Base-by-base conservation (phyloP, 1,140 invertebrate genomes). In the Elysia chlorotica region DNA sequence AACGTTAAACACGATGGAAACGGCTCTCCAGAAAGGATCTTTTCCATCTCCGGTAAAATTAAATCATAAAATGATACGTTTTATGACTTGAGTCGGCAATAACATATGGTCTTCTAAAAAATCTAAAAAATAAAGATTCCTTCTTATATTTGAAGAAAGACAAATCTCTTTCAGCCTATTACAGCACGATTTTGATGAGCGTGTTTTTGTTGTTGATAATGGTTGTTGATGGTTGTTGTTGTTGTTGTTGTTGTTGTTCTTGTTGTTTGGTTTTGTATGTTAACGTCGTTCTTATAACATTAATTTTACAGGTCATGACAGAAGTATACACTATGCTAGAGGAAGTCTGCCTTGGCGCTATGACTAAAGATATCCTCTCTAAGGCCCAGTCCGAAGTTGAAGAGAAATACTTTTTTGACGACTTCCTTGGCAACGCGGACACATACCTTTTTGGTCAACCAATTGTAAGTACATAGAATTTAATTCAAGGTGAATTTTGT, bases 1-100 rank as follows among this genome's bases (percentile, higher is more conserved):
- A 37, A 82, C 82, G 14, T 79, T 77, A 36, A 75, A 73, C 30
- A 74, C 79, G 62, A 74, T 83, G 25, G 71, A 76, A 36, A 74
- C 48, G 3, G 30, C 63, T 21, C 38, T 35, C 5, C 23, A 25
- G 4, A 54, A n/a, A 4, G n/a, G 56, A 57, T 28, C 56, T 2
- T 48, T 74, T 38, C 75, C 72, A 10, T 17, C 10, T 17, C 56
- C 56, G 25, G 56, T 59, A n/a, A 48, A n/a, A n/a, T n/a, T 10
- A 14, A n/a, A 14, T 48, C n/a, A n/a, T n/a, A 48, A 48, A 48
- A 48, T 48, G 41, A 48, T 10, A n/a, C 10, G 41, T 10, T 48
- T 48, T 48, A n/a, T 48, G 10, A 14, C n/a, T 10, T n/a, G n/a
- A n/a, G n/a, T n/a, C n/a, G n/a, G n/a, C n/a, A n/a, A n/a, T n/a